Base-by-base conservation (phyloP, 2,113 vertebrate species). In the Corythoichthys haematopterus region DNA sequence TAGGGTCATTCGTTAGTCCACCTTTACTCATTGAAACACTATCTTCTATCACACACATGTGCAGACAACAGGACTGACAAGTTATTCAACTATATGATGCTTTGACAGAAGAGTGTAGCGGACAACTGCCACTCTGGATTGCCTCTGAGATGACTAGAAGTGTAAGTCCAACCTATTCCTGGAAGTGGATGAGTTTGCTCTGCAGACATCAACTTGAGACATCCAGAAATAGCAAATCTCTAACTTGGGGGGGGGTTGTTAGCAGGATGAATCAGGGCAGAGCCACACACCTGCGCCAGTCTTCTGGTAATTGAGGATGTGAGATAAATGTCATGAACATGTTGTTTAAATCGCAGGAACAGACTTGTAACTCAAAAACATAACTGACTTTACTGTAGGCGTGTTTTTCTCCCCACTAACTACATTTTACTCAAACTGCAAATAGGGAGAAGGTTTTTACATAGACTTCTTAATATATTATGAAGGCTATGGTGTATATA, bases 151-250 rank as follows among this genome's bases (percentile, higher is more conserved):
- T 75, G 85, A 73, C 74, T 78, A 74, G 81, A 80, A 75, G 81
- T 75, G 53, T 68, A 65, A 76, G 63, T 66, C 76, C 47, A 63
- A 78, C 85, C 81, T 89, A 87, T 90, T 87, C 80, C 82, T 36
- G 69, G 83, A 77, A 28, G 28, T 68, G 71, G 68, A 70, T 11
- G 46, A 67, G 66, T 82, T 83, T 73, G 55, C 80, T 83, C 77
- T 82, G 78, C 84, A 88, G 81, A 77, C 82, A 86, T 88, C 81
- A 89, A 89, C 90, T 89, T 88, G 81, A 61, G 58, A 43, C 40
- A 11, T 83, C 79, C 85, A 74, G 72, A 90, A 91, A 91, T 88
- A 90, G 86, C 81, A 78, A 53, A 81, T 77, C 16, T 40, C 10
- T 38, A 10, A 43, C 40, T 85, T 76, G 67, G 57, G 73, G 70